Evolutionary conservation across 2,888 invertebrate genomes (phyloP).

Genomic region (Uloborus plumipes): DNA sequence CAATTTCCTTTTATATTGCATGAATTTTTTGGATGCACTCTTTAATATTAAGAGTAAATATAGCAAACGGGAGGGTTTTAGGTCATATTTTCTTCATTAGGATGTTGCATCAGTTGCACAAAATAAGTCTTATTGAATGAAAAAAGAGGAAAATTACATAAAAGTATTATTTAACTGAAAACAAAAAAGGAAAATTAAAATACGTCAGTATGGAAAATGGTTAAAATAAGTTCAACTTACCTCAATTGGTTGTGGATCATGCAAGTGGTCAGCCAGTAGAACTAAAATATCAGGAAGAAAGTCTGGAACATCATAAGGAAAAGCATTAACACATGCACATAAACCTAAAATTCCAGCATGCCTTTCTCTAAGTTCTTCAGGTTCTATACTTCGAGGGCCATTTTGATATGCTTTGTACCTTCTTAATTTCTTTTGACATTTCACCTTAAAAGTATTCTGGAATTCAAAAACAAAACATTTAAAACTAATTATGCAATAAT

Average conservation of each 20-base stretch:
- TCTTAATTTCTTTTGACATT: conserved; percentile 72
- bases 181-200: no score
- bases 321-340: conserved; percentile 87
- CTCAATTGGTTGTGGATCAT: conserved; percentile 90
- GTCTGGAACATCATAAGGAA: conserved; percentile 88
- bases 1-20: no score
- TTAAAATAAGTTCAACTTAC: conserved; percentile 73
- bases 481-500: no score
- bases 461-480: conserved; percentile 23
- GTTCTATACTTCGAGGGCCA: conserved; percentile 44
- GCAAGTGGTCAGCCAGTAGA: conserved; percentile 83
- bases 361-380: conserved; percentile 70
- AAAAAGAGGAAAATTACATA: no score
- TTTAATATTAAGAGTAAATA: no score
- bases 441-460: conserved; percentile 56
- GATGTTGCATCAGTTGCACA: no score
- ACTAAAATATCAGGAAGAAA: conserved; percentile 84
- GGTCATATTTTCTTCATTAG: no score
- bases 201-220: no score
- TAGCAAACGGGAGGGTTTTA: no score
- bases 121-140: no score
- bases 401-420: conserved; percentile 68
- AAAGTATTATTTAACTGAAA: no score
- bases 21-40: no score
- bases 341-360: conserved; percentile 91